A percentile compares a stretch with the other conserved stretches of the same genome.
Conservation (phyloP, 2,113 vertebrate genomes). For the Myiozetetes cayanensis region DNA sequence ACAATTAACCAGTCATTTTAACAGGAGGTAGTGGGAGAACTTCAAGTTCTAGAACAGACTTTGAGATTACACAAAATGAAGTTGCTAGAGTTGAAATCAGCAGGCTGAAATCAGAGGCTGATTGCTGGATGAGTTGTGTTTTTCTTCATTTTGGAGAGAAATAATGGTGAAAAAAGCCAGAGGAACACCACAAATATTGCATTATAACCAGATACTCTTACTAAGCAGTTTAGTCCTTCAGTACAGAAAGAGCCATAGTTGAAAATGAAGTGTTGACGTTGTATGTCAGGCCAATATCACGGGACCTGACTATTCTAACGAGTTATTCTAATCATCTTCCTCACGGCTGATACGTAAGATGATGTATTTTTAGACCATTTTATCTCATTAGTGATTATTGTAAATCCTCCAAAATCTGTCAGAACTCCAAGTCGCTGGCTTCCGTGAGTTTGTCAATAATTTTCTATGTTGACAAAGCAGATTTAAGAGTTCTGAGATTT, state of each 20-base stretch:
- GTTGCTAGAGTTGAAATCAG: not conserved
- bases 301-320: not conserved
- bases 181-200: not conserved
- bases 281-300: not conserved
- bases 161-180: not conserved
- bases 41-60: not conserved
- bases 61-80: not conserved
- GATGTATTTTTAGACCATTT: conserved; percentile 7
- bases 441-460: not conserved
- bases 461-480: not conserved
- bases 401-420: not conserved
- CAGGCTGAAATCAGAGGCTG: not conserved
- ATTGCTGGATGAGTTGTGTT: not conserved
- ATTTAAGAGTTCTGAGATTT: not conserved
- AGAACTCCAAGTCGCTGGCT: not conserved
- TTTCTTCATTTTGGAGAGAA: not conserved
- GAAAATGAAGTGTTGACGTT: not conserved
- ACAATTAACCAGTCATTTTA: not conserved
- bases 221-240: not conserved
- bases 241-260: not conserved
- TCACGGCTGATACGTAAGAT: not conserved
- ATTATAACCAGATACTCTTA: not conserved
- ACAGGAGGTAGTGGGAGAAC: not conserved
- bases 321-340: not conserved
- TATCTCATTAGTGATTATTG: not conserved